Evolutionary conservation across 1,140 invertebrate species (phyloP), one percentile per base, ranked within the genome.

Genomic region (Anoplophora glabripennis): DNA sequence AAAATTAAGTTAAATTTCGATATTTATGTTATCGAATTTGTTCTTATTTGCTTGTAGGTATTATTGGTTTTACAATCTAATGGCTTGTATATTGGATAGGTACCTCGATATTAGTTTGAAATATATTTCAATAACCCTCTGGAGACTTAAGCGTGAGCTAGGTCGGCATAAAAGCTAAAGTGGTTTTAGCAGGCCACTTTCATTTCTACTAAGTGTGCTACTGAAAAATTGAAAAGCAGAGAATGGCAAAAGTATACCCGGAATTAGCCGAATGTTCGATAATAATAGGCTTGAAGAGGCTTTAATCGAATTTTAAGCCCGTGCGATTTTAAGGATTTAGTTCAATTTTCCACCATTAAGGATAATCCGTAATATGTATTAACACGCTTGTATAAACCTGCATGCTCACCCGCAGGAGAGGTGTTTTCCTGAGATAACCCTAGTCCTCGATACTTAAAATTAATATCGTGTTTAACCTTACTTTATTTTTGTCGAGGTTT

Each of bases 261-360:
- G 18, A 47, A 33, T 47, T 33, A 17, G 45, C 34, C 11, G 11
- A 48, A 33, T 33, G n/a, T 9, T 33, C 45, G 35, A 53, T 42
- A 53, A 7, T 12, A 11, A 14, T 53, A 44, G 38, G 35, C 37
- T 53, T 15, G 8, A n/a, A 38, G 21, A 28, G 21, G 21, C 21
- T 21, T 42, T 53, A 53, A 53, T 53, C 17, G n/a, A 42, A 53
- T 53, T 53, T 53, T 28, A 53, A 53, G 52, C 52, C 35, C 10
- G 10, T 33, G 38, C 18, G 45, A 11, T 7, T 53, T 42, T 53
- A 53, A 53, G 52, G 38, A 28, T 28, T 28, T 28, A 35, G n/a
- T 21, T 18, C 49, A 53, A 53, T 42, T 42, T 53, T 53, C 52
- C 38, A 41, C 18, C 33, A 40, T 28, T 53, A 17, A 38, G 15